A percentile compares a stretch with the other conserved stretches of the same genome.
phyloP scores from a whole-genome alignment of 2,797 vertebrate genomes.

The Pangasius sanitwongsei region DNA sequence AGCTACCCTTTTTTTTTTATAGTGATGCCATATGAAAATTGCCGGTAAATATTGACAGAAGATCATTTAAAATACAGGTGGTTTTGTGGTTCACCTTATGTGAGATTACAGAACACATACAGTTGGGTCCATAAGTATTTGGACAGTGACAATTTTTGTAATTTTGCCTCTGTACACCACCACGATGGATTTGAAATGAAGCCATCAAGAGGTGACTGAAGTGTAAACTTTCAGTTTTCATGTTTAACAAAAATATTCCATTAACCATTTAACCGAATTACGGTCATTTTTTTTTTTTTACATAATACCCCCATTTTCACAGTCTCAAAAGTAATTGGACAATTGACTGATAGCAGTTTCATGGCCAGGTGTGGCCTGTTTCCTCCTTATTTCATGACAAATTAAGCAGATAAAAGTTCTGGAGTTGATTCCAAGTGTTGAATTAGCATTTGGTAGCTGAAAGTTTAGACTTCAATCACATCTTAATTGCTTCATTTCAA shows the following conservation, averaged over 20 bases:
- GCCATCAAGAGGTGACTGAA: neutral
- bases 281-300: no score
- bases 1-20: neutral
- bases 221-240: neutral
- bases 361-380: neutral
- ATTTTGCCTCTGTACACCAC: neutral
- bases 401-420: neutral
- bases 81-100: neutral
- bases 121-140: neutral
- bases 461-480: neutral
- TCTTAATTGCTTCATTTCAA: neutral
- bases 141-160: neutral
- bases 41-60: neutral
- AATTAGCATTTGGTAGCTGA: neutral
- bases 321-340: neutral
- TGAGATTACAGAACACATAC: neutral
- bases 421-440: neutral
- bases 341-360: neutral
- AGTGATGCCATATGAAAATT: neutral
- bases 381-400: neutral
- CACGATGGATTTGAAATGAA: neutral
- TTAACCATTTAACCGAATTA: neutral
- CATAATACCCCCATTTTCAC: neutral
- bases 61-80: neutral
- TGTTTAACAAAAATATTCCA: neutral